Evolutionary conservation across 1,140 invertebrate genomes (phyloP).

Genomic region (Tribolium madens): DNA sequence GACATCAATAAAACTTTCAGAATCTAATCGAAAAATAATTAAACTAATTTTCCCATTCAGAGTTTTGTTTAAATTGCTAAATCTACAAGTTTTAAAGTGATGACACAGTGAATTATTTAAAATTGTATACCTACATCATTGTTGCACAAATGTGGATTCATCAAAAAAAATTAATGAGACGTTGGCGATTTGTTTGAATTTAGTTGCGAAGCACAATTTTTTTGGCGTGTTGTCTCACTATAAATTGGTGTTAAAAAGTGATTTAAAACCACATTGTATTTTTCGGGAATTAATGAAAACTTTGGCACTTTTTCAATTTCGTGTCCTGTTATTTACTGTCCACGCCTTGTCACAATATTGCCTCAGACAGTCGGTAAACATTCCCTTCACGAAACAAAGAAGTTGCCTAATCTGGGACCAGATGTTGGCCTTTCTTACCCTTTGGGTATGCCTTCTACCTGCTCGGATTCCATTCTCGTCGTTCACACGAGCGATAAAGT

Average conservation of each 20-base stretch:
- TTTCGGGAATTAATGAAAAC: not conserved
- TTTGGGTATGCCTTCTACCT: not conserved
- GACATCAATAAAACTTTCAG: not conserved
- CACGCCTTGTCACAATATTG: slow-evolving; percentile 25
- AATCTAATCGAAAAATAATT: not conserved
- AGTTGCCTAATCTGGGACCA: not conserved
- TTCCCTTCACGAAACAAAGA: not conserved
- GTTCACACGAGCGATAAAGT: too few species aligned
- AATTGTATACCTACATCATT: not conserved
- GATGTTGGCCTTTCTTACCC: not conserved
- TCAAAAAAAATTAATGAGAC: too few species aligned
- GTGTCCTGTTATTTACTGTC: slow-evolving; percentile 29
- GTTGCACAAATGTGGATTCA: not conserved
- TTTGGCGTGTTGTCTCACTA: not conserved
- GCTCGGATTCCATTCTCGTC: not conserved
- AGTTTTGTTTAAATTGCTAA: not conserved
- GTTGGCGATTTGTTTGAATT: too few species aligned
- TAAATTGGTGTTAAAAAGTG: not conserved
- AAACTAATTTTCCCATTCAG: not conserved
- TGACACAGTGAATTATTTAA: not conserved
- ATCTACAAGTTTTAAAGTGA: not conserved
- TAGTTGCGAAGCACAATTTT: too few species aligned
- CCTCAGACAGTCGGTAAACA: slow-evolving; percentile 15
- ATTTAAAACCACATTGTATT: too few species aligned
- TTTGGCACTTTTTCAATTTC: not conserved